Percentiles rank a stretch among this genome's conserved stretches.
These are phyloP conservation scores for Calliopsis andreniformis DNA, from an alignment of 1,140 invertebrate genomes.

Conservation along the genomic window DNA sequence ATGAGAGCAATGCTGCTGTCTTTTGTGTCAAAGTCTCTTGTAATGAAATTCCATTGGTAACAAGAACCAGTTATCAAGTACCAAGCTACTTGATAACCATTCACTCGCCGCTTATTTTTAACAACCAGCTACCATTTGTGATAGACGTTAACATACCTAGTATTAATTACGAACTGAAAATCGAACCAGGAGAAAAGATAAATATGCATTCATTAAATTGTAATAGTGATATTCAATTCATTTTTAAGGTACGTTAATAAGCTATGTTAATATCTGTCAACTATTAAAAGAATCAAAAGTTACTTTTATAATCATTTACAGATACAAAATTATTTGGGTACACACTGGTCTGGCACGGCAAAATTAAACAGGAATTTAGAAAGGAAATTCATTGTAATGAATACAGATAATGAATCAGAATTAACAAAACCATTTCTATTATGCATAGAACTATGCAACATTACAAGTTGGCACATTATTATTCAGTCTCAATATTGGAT, in stretches of 20 bases:
- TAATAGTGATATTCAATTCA: slow-evolving; percentile 83
- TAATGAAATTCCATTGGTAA: slow-evolving; percentile 78
- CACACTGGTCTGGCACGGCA: slow-evolving; percentile 87
- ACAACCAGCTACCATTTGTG: slow-evolving; percentile 89
- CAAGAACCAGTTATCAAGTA: slow-evolving; percentile 76
- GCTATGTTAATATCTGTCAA: neutral
- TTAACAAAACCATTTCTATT: slow-evolving; percentile 86
- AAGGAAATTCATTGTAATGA: slow-evolving; percentile 86
- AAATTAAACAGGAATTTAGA: slow-evolving; percentile 86
- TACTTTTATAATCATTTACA: slow-evolving; percentile 61
- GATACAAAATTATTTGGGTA: slow-evolving; percentile 85
- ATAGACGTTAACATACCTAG: slow-evolving; percentile 83
- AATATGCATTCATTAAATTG: slow-evolving; percentile 86
- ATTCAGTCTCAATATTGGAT: slow-evolving; percentile 95
- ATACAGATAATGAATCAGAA: slow-evolving; percentile 85
- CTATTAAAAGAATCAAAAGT: neutral
- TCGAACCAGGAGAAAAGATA: slow-evolving; percentile 88
- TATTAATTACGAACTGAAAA: slow-evolving; percentile 82
- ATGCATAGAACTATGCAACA: slow-evolving; percentile 85
- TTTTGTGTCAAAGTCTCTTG: slow-evolving; percentile 85
- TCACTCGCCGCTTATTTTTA: slow-evolving; percentile 87
- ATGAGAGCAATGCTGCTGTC: slow-evolving; percentile 81
- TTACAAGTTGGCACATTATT: slow-evolving; percentile 85
- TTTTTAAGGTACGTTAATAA: slow-evolving; percentile 85
- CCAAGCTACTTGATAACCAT: slow-evolving; percentile 89